Base-by-base conservation (phyloP, 2,888 invertebrate genomes). In the Danaus chrysippus region DNA sequence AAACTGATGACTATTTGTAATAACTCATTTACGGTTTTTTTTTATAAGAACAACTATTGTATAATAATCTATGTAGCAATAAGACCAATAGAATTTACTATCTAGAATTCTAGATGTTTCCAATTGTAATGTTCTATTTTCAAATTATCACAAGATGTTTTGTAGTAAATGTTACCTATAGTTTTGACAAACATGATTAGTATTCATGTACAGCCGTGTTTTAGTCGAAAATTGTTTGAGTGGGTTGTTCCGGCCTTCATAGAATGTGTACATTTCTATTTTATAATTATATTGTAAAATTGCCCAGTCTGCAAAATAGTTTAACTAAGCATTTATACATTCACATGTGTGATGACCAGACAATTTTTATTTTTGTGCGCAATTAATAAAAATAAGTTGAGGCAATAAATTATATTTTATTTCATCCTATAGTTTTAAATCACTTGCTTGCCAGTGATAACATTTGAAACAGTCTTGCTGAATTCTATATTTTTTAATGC, bases 301-400 rank as follows among this genome's bases (percentile, higher is more conserved):
- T 57, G 77, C 77, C 77, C 74, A 77, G 74, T 79, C 77, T 75
- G 73, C 76, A 79, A 73, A 76, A 77, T 78, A 77, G 75, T 76
- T 74, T 73, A 79, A 75, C 72, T 82, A 75, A 84, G 85, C 85
- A 84, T 88, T 86, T 85, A 82, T 82, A 81, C 71, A 75, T 79
- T 84, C 82, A 84, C 79, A 73, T 76, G 78, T 82, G 83, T 82
- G 82, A 82, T 83, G 86, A 86, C 86, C 83, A 84, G 83, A 82
- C 79, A 77, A 75, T 77, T 76, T 80, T 82, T 80, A 80, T 70
- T 81, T 86, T 84, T 83, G 76, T 83, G 83, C 80, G 82, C 82
- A 81, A 81, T 82, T 80, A 86, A 83, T 83, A 34, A 83, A 73
- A 82, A 81, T 83, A 85, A 82, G 78, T 83, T 71, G 76, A 80